Evolutionary conservation across 2,113 vertebrate genomes (phyloP).

Genomic region (Acrocephalus kingi): DNA sequence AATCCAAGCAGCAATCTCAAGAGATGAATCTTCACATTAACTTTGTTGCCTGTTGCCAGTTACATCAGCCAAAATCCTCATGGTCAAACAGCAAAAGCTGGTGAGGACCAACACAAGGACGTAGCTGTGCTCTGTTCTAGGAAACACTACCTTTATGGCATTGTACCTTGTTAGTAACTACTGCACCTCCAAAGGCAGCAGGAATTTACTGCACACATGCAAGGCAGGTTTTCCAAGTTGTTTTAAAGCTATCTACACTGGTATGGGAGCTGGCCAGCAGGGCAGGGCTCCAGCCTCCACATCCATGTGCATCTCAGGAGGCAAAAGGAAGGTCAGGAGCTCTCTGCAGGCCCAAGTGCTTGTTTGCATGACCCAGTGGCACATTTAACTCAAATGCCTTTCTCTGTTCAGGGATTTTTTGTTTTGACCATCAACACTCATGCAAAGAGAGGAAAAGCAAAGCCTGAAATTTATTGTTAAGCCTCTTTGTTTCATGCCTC

Average conservation of each 20-base stretch:
- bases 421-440: neutral
- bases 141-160: neutral
- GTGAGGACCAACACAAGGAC: accelerated
- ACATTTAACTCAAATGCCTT: neutral
- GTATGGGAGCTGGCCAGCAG: neutral
- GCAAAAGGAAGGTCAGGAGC: neutral
- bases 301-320: neutral
- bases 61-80: neutral
- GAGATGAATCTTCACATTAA: neutral
- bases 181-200: neutral
- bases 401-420: neutral
- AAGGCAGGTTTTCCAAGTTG: neutral
- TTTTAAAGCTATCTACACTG: neutral
- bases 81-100: neutral
- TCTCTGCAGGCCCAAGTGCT: neutral
- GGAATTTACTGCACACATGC: neutral
- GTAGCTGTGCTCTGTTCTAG: neutral
- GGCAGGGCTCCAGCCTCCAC: neutral
- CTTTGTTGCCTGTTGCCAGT: neutral
- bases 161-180: neutral
- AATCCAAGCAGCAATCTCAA: neutral
- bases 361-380: neutral
- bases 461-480: neutral
- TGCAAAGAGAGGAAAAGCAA: neutral
- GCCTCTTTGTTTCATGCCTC: neutral